phyloP scores from a whole-genome alignment of 2,888 invertebrate species.

The Cantharis nigra region DNA sequence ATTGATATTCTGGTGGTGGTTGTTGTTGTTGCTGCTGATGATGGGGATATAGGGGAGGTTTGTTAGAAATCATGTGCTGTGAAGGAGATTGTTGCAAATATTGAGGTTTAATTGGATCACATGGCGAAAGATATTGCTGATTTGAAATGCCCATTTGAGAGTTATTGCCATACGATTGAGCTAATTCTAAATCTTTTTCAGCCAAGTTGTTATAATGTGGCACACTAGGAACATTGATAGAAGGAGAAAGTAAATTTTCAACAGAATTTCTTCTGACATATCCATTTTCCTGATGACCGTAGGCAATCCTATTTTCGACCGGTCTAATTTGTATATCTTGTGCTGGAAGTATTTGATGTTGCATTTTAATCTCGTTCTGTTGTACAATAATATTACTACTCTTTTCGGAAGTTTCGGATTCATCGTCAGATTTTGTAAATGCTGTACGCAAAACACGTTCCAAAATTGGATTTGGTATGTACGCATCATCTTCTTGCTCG shows the following conservation, averaged over 20 bases:
- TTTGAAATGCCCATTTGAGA: neutral
- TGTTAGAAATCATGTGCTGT: neutral
- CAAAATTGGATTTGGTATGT: constrained; percentile 88
- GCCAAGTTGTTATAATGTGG: neutral
- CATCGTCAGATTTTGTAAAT: constrained; percentile 69
- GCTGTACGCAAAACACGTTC: constrained; percentile 85
- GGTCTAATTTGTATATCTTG: neutral
- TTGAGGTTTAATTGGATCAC: neutral
- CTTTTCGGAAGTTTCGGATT: neutral
- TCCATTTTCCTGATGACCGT: constrained; percentile 14
- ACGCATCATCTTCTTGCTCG: constrained; percentile 87
- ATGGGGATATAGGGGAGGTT: constrained; percentile 6
- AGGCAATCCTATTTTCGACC: neutral
- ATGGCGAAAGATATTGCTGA: constrained; percentile 1
- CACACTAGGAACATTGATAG: neutral
- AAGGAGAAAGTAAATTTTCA: constrained; percentile 34
- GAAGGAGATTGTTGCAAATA: constrained; percentile 3
- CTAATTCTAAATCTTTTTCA: neutral
- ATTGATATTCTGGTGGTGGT: neutral
- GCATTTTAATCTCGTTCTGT: neutral
- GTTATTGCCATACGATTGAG: neutral
- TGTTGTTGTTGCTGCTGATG: neutral
- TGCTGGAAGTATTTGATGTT: neutral
- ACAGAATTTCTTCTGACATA: constrained; percentile 46
- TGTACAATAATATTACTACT: neutral